phyloP scores from a whole-genome alignment of 2,888 invertebrate genomes.

The Amblyjoppa proteus region DNA sequence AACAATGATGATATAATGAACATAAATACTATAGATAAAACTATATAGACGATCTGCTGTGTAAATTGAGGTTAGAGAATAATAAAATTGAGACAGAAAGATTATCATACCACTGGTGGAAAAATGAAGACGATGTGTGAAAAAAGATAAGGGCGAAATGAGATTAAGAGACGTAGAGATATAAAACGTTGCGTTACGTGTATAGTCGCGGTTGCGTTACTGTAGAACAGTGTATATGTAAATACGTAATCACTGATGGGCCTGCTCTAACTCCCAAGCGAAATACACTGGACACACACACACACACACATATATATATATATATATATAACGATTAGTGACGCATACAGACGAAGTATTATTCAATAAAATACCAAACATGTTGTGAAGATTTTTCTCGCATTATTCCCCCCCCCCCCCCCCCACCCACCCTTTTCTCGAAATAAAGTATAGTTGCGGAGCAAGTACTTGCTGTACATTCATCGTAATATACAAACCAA shows the following conservation, averaged over 20 bases:
- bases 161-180: not conserved
- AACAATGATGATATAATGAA: conserved; percentile 25
- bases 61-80: conserved; percentile 53
- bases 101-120: conserved; percentile 8
- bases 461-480: too few species aligned
- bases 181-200: conserved; percentile 32
- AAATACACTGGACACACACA: conserved; percentile 47
- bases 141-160: not conserved
- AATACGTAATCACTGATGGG: conserved; percentile 56
- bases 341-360: conserved; percentile 70
- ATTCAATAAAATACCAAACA: conserved; percentile 81
- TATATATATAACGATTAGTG: conserved; percentile 59
- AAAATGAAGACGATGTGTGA: conserved; percentile 16
- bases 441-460: too few species aligned
- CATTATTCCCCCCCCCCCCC: conserved; percentile 2
- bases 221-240: conserved; percentile 66
- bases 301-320: too few species aligned
- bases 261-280: conserved; percentile 30
- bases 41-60: conserved; percentile 38
- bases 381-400: conserved; percentile 73
- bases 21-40: conserved; percentile 20
- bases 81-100: conserved; percentile 14
- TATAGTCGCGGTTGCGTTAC: conserved; percentile 31
- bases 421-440: not conserved
- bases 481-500: too few species aligned